Percentiles rank a stretch among this genome's conserved stretches.
Evolutionary conservation across 2,113 vertebrate genomes (phyloP).

Genomic region (Hystrix cristata): DNA sequence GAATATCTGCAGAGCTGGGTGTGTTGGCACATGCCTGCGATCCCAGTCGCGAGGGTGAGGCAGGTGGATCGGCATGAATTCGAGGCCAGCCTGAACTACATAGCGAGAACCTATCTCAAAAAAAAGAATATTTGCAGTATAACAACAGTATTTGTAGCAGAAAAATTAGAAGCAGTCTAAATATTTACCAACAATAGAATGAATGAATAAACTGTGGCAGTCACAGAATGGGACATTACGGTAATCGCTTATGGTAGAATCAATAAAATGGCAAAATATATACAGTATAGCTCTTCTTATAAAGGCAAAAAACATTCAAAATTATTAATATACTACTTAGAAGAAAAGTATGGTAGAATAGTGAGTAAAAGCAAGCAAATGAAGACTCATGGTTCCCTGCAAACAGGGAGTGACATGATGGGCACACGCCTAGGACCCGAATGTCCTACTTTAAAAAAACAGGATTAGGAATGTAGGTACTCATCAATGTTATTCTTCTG

Average conservation of each 20-base stretch:
- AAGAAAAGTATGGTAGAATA: not conserved
- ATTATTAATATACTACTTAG: not conserved
- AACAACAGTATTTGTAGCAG: not conserved
- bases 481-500: not conserved
- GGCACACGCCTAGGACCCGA: not conserved
- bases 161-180: not conserved
- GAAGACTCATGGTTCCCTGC: not conserved
- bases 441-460: not conserved
- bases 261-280: constrained; percentile 1
- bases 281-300: not conserved
- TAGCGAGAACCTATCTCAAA: not conserved
- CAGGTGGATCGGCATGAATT: not conserved
- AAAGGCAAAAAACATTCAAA: not conserved
- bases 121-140: not conserved
- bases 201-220: not conserved
- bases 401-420: not conserved
- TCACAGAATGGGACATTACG: not conserved
- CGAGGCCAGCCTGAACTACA: not conserved
- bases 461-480: not conserved
- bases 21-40: not conserved
- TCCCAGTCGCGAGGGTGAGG: not conserved
- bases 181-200: not conserved
- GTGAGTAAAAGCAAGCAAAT: constrained; percentile 33
- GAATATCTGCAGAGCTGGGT: not conserved
- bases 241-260: not conserved